Percentiles rank a stretch among this genome's conserved stretches.
These are phyloP conservation scores for Prietella phreatophila DNA, from an alignment of 2,113 vertebrate genomes.

Conservation along the genomic window DNA sequence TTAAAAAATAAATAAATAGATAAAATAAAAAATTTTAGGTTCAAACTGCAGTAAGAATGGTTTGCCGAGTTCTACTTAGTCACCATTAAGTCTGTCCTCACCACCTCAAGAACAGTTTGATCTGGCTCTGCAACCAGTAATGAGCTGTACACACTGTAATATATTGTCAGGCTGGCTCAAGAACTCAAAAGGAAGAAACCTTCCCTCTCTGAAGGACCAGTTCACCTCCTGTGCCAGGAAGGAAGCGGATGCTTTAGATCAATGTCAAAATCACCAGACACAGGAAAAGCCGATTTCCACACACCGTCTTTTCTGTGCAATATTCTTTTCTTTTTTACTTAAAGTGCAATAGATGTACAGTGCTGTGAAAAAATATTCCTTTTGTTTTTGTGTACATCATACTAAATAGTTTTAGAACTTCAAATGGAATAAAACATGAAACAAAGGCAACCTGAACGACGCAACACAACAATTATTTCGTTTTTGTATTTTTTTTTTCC, in stretches of 20 bases:
- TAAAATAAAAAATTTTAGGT: no score
- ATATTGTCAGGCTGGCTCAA: no score
- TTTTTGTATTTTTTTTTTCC: no score
- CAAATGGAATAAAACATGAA: no score
- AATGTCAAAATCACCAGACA: not conserved
- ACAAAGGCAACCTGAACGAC: no score
- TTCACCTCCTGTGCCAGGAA: not conserved
- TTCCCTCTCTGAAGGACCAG: not conserved
- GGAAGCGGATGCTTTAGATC: not conserved
- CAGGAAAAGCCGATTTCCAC: not conserved
- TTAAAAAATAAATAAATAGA: no score
- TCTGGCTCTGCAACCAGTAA: not conserved
- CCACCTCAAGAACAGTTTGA: not conserved
- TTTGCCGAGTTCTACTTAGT: not conserved
- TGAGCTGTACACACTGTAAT: not conserved
- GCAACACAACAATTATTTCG: no score
- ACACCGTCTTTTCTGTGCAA: not conserved
- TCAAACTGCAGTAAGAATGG: not conserved
- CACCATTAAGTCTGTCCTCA: not conserved
- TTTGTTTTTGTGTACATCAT: no score
- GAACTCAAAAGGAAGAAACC: not conserved
- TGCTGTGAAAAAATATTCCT: no score
- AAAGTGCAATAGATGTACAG: no score
- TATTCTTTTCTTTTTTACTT: no score
- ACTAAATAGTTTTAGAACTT: no score